A percentile compares a stretch with the other conserved stretches of the same genome.
phyloP scores from a whole-genome alignment of 1,140 invertebrate species.

The Atta colombica region DNA sequence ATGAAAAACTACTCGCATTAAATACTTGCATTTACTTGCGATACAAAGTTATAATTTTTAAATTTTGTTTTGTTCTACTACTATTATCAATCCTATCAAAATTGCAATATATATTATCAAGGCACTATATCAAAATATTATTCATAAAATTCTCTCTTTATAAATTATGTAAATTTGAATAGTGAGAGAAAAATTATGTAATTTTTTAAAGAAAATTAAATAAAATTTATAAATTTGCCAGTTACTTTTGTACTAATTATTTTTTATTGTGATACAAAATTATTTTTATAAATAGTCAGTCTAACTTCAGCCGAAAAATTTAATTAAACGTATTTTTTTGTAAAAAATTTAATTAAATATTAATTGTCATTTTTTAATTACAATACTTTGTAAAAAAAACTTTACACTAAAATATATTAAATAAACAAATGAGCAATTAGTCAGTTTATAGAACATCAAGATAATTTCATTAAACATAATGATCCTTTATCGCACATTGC shows the following conservation, averaged over 20 bases:
- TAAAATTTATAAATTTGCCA: background rate
- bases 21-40: background rate
- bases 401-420: background rate
- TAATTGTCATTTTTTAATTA: background rate
- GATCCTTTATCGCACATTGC: slow-evolving; percentile 38
- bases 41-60: background rate
- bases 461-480: slow-evolving; percentile 63
- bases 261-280: background rate
- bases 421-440: slow-evolving; percentile 36
- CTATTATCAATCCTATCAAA: slow-evolving; percentile 2
- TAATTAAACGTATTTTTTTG: slow-evolving; percentile 9
- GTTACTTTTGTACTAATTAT: background rate
- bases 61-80: background rate
- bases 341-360: background rate
- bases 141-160: background rate
- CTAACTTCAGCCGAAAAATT: background rate
- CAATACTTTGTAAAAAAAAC: background rate
- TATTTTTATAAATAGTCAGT: background rate
- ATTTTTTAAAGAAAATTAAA: background rate
- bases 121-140: background rate
- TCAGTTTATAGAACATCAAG: slow-evolving; percentile 15
- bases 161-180: background rate
- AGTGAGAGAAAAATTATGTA: background rate
- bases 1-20: slow-evolving; percentile 8
- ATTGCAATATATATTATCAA: background rate